These are phyloP conservation scores for Aplocera efformata DNA, from an alignment of 2,888 invertebrate genomes.

Conservation along the genomic window DNA sequence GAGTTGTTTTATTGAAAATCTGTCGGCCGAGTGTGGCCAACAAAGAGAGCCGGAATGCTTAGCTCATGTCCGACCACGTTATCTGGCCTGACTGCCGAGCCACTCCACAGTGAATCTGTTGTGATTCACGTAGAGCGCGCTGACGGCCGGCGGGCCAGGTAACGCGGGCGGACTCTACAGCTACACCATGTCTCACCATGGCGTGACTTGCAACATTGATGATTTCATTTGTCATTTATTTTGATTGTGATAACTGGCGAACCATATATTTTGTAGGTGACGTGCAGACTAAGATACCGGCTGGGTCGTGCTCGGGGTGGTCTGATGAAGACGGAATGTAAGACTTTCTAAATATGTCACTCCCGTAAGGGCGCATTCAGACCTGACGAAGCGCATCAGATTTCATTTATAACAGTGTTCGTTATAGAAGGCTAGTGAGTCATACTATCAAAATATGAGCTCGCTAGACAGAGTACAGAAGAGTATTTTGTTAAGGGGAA, in stretches of 20 bases:
- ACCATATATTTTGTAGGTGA: slow-evolving; percentile 44
- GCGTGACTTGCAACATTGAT: slow-evolving; percentile 73
- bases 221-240: slow-evolving; percentile 81
- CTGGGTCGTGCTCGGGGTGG: slow-evolving; percentile 10
- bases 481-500: too few relatives aligned
- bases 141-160: slow-evolving; percentile 54
- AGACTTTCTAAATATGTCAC: background rate
- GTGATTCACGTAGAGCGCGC: too few relatives aligned
- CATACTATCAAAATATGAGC: too few relatives aligned
- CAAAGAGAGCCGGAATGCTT: slow-evolving; percentile 39
- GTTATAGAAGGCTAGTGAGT: too few relatives aligned
- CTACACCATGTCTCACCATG: slow-evolving; percentile 39
- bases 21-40: slow-evolving; percentile 58
- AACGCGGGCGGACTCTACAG: slow-evolving; percentile 52
- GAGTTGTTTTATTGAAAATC: slow-evolving; percentile 71
- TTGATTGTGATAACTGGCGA: slow-evolving; percentile 76
- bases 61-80: slow-evolving; percentile 15
- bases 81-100: slow-evolving; percentile 12
- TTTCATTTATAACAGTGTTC: too few relatives aligned
- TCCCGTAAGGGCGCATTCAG: too few relatives aligned
- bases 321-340: slow-evolving; percentile 12
- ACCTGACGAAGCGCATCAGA: too few relatives aligned
- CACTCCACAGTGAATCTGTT: too few relatives aligned
- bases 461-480: too few relatives aligned
- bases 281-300: slow-evolving; percentile 18